Evolutionary conservation across 2,113 vertebrate genomes (phyloP), one percentile per base, ranked within the genome.

Genomic region (Eulacestoma nigropectus): DNA sequence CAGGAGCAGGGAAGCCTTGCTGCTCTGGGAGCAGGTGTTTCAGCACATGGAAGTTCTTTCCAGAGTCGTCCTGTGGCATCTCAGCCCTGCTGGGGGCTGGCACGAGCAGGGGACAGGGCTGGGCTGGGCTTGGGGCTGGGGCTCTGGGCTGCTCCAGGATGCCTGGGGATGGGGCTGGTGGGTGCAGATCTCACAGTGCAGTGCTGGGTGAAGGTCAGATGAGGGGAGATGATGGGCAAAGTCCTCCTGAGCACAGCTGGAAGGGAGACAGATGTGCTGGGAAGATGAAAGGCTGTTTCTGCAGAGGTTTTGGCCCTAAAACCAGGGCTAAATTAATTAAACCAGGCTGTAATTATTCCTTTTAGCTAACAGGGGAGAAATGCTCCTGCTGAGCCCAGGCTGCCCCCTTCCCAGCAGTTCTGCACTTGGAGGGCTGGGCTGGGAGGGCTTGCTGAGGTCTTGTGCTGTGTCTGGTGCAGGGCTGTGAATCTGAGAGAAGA

Each of bases 21-120:
- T 72, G 95, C 65, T 22, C 86, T 81, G 76, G 79, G 56, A 94
- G 95, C 97, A 97, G 96, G 89, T 97, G 96, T 11, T 64, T 94
- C 65, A 56, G 93, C 95, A 88, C 65, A 89, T 91, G 91, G n/a
- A 42, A 82, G 93, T 95, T 97, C 96, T 97, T 97, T 93, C 88
- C 78, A 95, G 96, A 92, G 44, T 41, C 50, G 42, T 72, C 53
- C 84, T 63, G 80, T 27, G 21, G 65, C 90, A 80, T 78, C 76
- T 78, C 84, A 87, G 87, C 79, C 82, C 64, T 78, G 76, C 76
- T 1, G 57, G 70, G 73, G 49, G 78, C 86, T 89, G 87, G 33
- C 91, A 87, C 0, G 2, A 49, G 44, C 1, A 2, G 35, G 17
- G n/a, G 44, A 50, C n/a, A 35, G 60, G 53, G 37, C 16, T 80